Evolutionary conservation across 2,888 invertebrate genomes (phyloP).

Genomic region (Shargacucullia verbasci): DNA sequence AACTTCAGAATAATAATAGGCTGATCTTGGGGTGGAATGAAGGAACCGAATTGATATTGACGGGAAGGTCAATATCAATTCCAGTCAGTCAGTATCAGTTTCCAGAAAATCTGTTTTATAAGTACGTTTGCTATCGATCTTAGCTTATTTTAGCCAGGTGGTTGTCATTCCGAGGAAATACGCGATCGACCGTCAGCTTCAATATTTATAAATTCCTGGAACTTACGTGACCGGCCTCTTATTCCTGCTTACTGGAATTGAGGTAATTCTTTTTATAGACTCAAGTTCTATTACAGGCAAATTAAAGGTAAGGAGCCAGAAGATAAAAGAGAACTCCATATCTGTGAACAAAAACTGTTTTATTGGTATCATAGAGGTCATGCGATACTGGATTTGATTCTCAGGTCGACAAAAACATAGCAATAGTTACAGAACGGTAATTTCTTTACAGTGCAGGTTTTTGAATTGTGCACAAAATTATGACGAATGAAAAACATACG

Average conservation of each 20-base stretch:
- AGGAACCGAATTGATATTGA: not conserved
- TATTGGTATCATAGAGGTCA: too few relatives aligned
- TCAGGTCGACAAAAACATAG: too few relatives aligned
- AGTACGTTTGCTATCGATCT: slow-evolving; percentile 29
- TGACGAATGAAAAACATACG: too few relatives aligned
- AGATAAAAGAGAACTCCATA: too few relatives aligned
- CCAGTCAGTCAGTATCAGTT: too few relatives aligned
- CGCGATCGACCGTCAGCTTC: slow-evolving; percentile 13
- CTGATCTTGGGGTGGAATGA: slow-evolving; percentile 3
- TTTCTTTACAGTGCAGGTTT: too few relatives aligned
- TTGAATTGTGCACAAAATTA: too few relatives aligned
- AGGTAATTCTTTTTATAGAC: slow-evolving; percentile 7
- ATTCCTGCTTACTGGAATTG: slow-evolving; percentile 3
- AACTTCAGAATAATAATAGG: slow-evolving; percentile 19
- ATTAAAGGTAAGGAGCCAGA: not conserved
- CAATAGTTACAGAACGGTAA: too few relatives aligned
- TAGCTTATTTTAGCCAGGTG: slow-evolving; percentile 31
- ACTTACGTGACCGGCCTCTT: slow-evolving; percentile 35
- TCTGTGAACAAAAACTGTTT: too few relatives aligned
- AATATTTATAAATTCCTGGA: slow-evolving; percentile 48
- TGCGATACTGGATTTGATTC: too few relatives aligned
- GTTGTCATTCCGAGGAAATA: slow-evolving; percentile 35
- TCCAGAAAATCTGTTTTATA: slow-evolving; percentile 18
- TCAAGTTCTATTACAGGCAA: not conserved
- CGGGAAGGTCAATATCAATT: too few relatives aligned